Evolutionary conservation across 2,797 vertebrate genomes (phyloP).

Genomic region (Geotrypetes seraphini): DNA sequence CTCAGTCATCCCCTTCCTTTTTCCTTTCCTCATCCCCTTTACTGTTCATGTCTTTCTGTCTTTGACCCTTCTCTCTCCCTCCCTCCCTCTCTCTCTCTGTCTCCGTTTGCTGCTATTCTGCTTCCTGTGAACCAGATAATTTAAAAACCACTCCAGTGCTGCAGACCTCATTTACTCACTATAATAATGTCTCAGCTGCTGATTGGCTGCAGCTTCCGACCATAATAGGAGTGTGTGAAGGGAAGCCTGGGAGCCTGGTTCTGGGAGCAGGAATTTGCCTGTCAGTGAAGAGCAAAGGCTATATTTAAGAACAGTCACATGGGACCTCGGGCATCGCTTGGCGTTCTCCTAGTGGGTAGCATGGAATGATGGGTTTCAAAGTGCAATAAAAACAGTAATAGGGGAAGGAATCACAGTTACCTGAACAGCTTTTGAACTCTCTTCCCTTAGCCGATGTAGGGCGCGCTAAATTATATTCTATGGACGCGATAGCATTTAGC

Average conservation of each 20-base stretch:
- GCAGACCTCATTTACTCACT: slow-evolving; percentile 15
- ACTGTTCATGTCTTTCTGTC: too few species aligned
- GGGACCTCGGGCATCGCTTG: too few species aligned
- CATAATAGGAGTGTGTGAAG: slow-evolving; percentile 61
- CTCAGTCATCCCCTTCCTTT: neutral
- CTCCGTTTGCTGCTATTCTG: neutral
- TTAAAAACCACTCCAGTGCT: neutral
- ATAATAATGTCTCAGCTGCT: slow-evolving; percentile 6
- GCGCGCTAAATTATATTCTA: too few species aligned
- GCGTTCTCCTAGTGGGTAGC: too few species aligned
- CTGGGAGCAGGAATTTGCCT: slow-evolving; percentile 33
- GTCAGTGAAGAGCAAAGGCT: slow-evolving; percentile 40
- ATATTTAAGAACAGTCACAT: slow-evolving; percentile 52
- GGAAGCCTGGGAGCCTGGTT: slow-evolving; percentile 32
- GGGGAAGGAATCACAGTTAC: too few species aligned
- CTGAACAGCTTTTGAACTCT: too few species aligned
- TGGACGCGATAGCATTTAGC: too few species aligned
- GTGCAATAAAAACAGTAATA: too few species aligned
- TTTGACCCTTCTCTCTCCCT: neutral
- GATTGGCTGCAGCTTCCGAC: slow-evolving; percentile 31
- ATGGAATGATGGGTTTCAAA: too few species aligned
- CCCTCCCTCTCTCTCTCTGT: neutral
- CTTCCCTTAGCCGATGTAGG: too few species aligned
- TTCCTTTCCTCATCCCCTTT: too few species aligned
- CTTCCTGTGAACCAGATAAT: too few species aligned